Evolutionary conservation across 2,113 vertebrate species (phyloP), one percentile per base, ranked within the genome.

Genomic region (Brachypteracias leptosomus): DNA sequence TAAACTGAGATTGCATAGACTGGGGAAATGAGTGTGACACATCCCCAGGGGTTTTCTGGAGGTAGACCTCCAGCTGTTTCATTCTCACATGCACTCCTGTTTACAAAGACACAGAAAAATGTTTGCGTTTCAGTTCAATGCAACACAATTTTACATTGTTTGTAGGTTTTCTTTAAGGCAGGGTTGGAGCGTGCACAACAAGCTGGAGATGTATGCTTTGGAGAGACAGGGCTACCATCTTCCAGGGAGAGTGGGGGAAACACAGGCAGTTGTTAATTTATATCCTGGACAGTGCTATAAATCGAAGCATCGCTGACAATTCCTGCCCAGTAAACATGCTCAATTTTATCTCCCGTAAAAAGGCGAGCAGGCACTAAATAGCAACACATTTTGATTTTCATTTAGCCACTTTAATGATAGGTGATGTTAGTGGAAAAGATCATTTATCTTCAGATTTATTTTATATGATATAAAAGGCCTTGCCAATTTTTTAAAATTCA

Each of bases 361-460:
- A 95, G 59, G 87, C 28, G 1, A 94, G 93, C 90, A 94, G 82
- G 65, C 82, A 72, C 90, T 93, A 97, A 95, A 91, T 85, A 96
- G 85, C 92, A 95, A 94, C 93, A 90, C 91, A 93, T 96, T 97
- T 95, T 94, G 95, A 94, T 97, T 97, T 97, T 96, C 94, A 97
- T 97, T 95, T 96, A 96, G 93, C 89, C 87, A 92, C 94, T 96
- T 97, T 97, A 97, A 96, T 95, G 96, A 96, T 93, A 96, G 97
- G 94, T 95, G 89, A 96, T 96, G 90, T 90, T 93, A 95, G 88
- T 20, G 38, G 88, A 90, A 95, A 93, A 92, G 89, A 95, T 95
- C 86, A 94, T 96, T 96, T 95, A 95, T 96, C 95, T 96, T 95
- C 91, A 78, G 95, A 93, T 94, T 93, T 95, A 95, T 97, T 96